A percentile compares a stretch with the other conserved stretches of the same genome.
Conservation (phyloP, 2,113 vertebrate genomes). For the Pygoscelis antarcticus region DNA sequence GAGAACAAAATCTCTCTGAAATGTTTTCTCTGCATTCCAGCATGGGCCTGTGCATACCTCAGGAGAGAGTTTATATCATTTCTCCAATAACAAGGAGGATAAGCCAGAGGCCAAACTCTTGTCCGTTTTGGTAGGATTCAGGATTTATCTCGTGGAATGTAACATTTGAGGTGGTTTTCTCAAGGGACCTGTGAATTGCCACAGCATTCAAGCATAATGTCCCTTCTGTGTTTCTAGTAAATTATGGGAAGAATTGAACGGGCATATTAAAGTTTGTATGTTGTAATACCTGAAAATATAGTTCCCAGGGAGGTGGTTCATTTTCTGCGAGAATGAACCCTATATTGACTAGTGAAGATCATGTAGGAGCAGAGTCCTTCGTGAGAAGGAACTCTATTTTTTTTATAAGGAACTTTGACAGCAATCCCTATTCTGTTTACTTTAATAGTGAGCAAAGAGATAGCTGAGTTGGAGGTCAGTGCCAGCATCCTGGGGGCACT, state of each 20-base stretch:
- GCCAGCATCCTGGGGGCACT: neutral
- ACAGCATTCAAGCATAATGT: neutral
- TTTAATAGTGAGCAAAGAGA: neutral
- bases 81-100: neutral
- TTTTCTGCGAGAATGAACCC: neutral
- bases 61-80: neutral
- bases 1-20: neutral
- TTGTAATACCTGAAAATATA: neutral
- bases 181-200: neutral
- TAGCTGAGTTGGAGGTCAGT: neutral
- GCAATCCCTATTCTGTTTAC: neutral
- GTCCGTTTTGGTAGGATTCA: neutral
- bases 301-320: neutral
- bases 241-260: neutral
- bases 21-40: neutral
- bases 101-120: neutral
- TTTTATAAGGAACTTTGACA: neutral
- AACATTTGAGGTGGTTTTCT: neutral
- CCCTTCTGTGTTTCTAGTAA: neutral
- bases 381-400: neutral
- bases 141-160: neutral
- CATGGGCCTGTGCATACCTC: neutral
- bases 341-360: neutral
- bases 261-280: neutral
- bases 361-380: neutral